Percentiles rank a stretch among this genome's conserved stretches.
Conservation (phyloP, 2,797 vertebrate species). For the Etheostoma perlongum region DNA sequence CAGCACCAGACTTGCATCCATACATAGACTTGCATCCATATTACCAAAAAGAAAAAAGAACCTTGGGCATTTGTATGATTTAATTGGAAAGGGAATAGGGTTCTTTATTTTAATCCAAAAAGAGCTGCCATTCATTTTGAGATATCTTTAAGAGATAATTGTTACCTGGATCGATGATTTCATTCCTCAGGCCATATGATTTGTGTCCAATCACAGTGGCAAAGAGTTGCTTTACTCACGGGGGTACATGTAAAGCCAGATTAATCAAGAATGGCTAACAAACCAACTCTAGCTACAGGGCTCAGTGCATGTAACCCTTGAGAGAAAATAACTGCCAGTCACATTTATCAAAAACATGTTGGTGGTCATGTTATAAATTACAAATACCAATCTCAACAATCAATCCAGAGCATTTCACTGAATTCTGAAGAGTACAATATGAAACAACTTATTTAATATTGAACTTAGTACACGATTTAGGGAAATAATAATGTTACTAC, state of each 20-base stretch:
- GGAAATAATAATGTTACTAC: not conserved
- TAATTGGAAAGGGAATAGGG: constrained; percentile 42
- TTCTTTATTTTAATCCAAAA: constrained; percentile 45
- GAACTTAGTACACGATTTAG: not conserved
- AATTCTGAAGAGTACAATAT: not conserved
- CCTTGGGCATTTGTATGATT: not conserved
- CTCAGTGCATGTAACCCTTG: not conserved
- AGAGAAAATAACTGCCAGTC: constrained; percentile 7
- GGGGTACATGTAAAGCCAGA: constrained; percentile 32
- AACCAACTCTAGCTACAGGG: constrained; percentile 15
- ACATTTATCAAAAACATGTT: not conserved
- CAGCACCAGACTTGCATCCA: not conserved
- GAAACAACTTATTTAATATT: not conserved
- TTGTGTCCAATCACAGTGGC: constrained; percentile 26
- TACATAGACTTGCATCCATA: not conserved
- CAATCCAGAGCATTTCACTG: not conserved
- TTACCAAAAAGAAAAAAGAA: not conserved
- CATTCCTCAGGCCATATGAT: constrained; percentile 21
- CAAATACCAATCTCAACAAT: not conserved
- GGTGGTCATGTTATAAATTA: not conserved
- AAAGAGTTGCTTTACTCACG: constrained; percentile 32
- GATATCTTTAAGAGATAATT: constrained; percentile 50
- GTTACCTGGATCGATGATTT: constrained; percentile 57
- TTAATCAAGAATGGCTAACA: constrained; percentile 32
- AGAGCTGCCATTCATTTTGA: constrained; percentile 40